Evolutionary conservation across 1,140 invertebrate species (phyloP).

Genomic region (Drosophila asahinai): DNA sequence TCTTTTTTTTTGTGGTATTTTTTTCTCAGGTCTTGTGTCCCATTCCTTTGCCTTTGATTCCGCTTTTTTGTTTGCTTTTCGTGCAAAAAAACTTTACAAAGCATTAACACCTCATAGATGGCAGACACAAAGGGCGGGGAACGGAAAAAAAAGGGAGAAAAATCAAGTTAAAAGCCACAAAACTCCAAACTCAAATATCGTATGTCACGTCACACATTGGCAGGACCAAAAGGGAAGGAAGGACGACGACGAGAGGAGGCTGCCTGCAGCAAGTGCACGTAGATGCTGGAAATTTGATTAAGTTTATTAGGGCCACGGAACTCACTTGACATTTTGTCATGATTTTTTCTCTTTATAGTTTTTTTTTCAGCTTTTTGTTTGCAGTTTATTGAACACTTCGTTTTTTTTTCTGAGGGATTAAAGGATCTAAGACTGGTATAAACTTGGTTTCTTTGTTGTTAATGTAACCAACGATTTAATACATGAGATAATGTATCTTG

Average conservation of each 20-base stretch:
- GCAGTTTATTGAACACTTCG: constrained; percentile 20
- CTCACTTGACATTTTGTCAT: constrained; percentile 32
- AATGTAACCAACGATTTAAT: too few species aligned
- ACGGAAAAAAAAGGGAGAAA: background rate
- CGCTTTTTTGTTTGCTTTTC: constrained; percentile 28
- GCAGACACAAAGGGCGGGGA: constrained; percentile 33
- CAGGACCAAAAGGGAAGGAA: constrained; percentile 17
- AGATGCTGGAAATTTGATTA: constrained; percentile 48
- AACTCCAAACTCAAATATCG: constrained; percentile 53
- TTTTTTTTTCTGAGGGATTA: background rate
- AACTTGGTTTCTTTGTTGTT: background rate
- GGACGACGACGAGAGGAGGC: background rate
- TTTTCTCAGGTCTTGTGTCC: constrained; percentile 49
- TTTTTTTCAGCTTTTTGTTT: constrained; percentile 2
- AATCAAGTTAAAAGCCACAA: constrained; percentile 50
- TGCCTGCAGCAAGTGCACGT: constrained; percentile 32
- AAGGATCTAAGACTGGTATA: background rate
- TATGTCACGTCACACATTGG: constrained; percentile 51
- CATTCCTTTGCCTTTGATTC: constrained; percentile 30
- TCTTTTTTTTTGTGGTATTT: constrained; percentile 26
- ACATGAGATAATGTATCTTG: too few species aligned
- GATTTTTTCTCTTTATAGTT: constrained; percentile 18
- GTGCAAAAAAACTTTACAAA: constrained; percentile 65
- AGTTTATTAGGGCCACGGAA: constrained; percentile 35
- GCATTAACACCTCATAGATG: constrained; percentile 76